phyloP scores from a whole-genome alignment of 2,113 vertebrate species.

The Callopanchax toddi region DNA sequence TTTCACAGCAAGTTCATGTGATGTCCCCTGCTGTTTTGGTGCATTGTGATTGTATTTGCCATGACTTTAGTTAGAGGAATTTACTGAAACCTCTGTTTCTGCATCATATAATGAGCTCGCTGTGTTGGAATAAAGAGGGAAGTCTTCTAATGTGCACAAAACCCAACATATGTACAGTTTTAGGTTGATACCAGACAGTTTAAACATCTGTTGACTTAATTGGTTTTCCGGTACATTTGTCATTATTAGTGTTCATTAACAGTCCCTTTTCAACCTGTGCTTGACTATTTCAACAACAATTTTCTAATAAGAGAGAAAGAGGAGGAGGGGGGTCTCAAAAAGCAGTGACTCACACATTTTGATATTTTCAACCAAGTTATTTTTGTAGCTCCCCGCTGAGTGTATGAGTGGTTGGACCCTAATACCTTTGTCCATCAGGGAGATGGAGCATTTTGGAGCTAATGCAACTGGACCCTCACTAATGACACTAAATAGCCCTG shows the following conservation, averaged over 20 bases:
- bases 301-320: too few relatives aligned
- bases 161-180: not conserved
- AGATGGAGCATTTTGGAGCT: constrained; percentile 68
- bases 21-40: not conserved
- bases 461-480: constrained; percentile 75
- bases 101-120: too few relatives aligned
- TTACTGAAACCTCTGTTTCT: not conserved
- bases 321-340: too few relatives aligned
- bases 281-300: not conserved
- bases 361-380: constrained; percentile 57
- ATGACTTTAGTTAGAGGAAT: not conserved
- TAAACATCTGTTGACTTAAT: constrained; percentile 10
- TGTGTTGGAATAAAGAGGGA: not conserved
- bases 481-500: constrained; percentile 73
- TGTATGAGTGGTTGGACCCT: constrained; percentile 54
- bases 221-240: constrained; percentile 24
- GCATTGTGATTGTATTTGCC: not conserved
- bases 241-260: constrained; percentile 42
- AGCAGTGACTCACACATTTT: constrained; percentile 17
- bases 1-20: not conserved
- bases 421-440: constrained; percentile 76
- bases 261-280: constrained; percentile 5
- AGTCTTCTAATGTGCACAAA: not conserved
- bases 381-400: constrained; percentile 50
- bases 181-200: not conserved